phyloP scores from a whole-genome alignment of 2,113 vertebrate species.

The Cyprinus carpio region DNA sequence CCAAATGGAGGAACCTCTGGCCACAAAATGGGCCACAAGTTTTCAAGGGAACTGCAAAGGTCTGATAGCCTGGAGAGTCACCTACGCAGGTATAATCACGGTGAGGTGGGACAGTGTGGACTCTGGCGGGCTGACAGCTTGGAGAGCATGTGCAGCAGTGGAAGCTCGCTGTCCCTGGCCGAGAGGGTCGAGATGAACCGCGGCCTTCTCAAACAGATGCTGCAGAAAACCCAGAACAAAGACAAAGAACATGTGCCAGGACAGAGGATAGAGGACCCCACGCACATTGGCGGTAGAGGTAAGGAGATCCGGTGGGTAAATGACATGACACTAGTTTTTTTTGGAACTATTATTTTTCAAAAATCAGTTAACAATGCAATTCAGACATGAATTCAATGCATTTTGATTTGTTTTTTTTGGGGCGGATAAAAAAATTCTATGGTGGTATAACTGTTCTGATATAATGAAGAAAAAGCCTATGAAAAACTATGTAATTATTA shows the following conservation, averaged over 20 bases:
- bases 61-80: conserved; percentile 51
- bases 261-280: not conserved
- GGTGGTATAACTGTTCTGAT: no score
- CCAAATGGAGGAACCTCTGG: not conserved
- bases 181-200: conserved; percentile 84
- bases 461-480: no score
- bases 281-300: conserved; percentile 37
- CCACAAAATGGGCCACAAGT: not conserved
- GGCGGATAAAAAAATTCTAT: no score
- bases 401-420: no score
- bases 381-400: no score
- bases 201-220: conserved; percentile 76
- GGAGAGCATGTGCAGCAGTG: conserved; percentile 49
- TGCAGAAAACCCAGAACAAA: conserved; percentile 56
- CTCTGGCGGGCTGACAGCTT: conserved; percentile 63
- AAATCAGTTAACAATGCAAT: no score
- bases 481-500: no score
- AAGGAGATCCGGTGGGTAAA: conserved; percentile 28
- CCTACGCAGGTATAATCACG: conserved; percentile 27
- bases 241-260: not conserved
- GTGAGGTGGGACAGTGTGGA: not conserved
- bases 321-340: not conserved
- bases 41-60: conserved; percentile 32
- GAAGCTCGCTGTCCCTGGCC: conserved; percentile 71
- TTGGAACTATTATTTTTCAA: no score